phyloP scores from a whole-genome alignment of 1,140 invertebrate genomes.

The Varroa destructor region DNA sequence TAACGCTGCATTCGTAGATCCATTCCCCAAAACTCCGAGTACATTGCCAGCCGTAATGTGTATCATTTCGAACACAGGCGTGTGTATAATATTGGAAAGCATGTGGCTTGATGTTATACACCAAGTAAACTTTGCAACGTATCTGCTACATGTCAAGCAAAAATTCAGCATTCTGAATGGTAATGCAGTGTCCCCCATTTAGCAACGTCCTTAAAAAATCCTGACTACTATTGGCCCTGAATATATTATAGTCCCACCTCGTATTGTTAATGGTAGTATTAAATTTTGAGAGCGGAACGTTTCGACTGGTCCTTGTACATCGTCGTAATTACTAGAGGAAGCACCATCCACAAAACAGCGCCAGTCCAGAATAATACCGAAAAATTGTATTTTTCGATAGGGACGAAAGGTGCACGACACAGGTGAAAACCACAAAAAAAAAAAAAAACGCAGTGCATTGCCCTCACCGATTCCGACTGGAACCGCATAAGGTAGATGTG shows the following conservation, averaged over 20 bases:
- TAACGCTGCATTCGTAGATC: not conserved
- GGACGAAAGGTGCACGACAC: constrained; percentile 1
- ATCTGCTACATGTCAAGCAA: not conserved
- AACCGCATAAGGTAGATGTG: not conserved
- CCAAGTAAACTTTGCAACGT: not conserved
- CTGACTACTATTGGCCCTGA: not conserved
- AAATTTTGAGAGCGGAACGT: not conserved
- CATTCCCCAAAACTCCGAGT: not conserved
- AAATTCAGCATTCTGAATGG: not conserved
- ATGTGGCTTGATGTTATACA: not conserved
- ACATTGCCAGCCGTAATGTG: constrained; percentile 2
- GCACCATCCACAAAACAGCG: constrained; percentile 9
- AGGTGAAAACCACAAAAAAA: not conserved
- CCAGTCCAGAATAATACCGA: not conserved
- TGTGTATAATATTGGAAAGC: not conserved
- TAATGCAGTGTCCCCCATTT: not conserved
- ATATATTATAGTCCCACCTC: not conserved
- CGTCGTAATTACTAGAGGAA: not conserved
- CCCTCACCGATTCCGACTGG: not conserved
- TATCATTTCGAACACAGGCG: not conserved
- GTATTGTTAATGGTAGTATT: not conserved
- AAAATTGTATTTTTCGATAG: not conserved
- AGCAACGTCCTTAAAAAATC: not conserved
- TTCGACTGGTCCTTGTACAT: constrained; percentile 23
- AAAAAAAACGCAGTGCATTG: not conserved